Percentiles rank a stretch among this genome's conserved stretches.
Evolutionary conservation across 2,113 vertebrate genomes (phyloP).

Genomic region (Prunella fulvescens): DNA sequence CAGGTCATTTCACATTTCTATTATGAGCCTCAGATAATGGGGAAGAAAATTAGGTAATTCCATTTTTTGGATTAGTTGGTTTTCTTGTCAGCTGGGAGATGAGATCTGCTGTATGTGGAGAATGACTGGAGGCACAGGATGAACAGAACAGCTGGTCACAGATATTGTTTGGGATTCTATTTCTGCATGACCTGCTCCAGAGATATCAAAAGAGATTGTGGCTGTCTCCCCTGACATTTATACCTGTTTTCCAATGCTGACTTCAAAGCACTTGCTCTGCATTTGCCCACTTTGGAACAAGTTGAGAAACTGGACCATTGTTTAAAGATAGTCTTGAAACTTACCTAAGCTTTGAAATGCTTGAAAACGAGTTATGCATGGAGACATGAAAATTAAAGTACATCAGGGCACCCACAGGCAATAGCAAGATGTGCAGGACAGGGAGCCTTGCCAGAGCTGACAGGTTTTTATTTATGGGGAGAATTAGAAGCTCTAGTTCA

Average conservation of each 20-base stretch:
- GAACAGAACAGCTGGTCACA: constrained; percentile 49
- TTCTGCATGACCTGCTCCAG: constrained; percentile 44
- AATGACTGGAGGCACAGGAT: constrained; percentile 12
- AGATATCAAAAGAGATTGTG: constrained; percentile 34
- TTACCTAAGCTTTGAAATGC: not conserved
- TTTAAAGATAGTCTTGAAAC: not conserved
- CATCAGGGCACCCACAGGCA: not conserved
- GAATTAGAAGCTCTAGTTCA: not conserved
- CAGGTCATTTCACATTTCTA: constrained; percentile 39
- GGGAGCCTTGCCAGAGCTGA: not conserved
- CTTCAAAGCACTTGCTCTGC: constrained; percentile 11
- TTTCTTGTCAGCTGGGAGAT: constrained; percentile 46
- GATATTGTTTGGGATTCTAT: constrained; percentile 38
- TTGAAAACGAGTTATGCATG: not conserved
- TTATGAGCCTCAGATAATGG: constrained; percentile 39
- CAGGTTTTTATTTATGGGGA: not conserved
- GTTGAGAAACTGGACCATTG: not conserved
- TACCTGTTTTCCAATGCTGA: not conserved
- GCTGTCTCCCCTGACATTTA: constrained; percentile 13
- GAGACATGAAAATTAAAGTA: not conserved
- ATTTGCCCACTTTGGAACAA: not conserved
- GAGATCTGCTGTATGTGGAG: constrained; percentile 26
- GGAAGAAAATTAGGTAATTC: constrained; percentile 56
- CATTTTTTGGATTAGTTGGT: constrained; percentile 46
- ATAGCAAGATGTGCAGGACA: not conserved